A percentile compares a stretch with the other conserved stretches of the same genome.
phyloP scores from a whole-genome alignment of 2,113 vertebrate species.

The Cyphomyrus discorhynchus region DNA sequence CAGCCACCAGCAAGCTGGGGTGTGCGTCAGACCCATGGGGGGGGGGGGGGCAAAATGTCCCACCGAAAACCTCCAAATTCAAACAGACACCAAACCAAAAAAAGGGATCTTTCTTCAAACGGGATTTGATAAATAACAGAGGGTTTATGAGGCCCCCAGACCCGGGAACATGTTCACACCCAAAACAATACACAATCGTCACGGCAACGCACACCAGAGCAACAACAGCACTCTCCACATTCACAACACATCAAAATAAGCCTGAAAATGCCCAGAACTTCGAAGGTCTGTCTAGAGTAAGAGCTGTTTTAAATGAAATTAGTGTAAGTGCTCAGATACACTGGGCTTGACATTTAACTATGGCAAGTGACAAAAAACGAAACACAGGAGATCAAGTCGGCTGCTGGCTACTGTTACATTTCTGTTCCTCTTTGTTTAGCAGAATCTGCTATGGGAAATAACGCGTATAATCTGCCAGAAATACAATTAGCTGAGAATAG shows the following conservation, averaged over 20 bases:
- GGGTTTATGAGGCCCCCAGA: not conserved
- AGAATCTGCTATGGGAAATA: not conserved
- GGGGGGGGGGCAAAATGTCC: not conserved
- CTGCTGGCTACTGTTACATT: not conserved
- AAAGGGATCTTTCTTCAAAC: not conserved
- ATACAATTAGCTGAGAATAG: not conserved
- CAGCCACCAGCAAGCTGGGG: not conserved
- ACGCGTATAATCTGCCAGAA: not conserved
- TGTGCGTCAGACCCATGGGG: no score
- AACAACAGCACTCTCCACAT: not conserved
- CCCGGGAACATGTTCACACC: not conserved
- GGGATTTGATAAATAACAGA: not conserved
- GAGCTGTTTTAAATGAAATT: not conserved
- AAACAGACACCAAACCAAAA: not conserved
- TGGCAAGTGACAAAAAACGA: not conserved
- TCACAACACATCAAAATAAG: not conserved
- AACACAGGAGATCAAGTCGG: not conserved
- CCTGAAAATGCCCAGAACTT: not conserved
- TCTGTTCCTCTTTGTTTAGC: not conserved
- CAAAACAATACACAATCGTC: not conserved
- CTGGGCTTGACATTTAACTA: not conserved
- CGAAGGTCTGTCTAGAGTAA: not conserved
- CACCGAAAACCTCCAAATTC: not conserved
- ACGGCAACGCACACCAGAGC: not conserved
- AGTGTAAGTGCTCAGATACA: not conserved